Conservation (phyloP, 2,113 vertebrate species). For the Campylomormyrus numenius region DNA sequence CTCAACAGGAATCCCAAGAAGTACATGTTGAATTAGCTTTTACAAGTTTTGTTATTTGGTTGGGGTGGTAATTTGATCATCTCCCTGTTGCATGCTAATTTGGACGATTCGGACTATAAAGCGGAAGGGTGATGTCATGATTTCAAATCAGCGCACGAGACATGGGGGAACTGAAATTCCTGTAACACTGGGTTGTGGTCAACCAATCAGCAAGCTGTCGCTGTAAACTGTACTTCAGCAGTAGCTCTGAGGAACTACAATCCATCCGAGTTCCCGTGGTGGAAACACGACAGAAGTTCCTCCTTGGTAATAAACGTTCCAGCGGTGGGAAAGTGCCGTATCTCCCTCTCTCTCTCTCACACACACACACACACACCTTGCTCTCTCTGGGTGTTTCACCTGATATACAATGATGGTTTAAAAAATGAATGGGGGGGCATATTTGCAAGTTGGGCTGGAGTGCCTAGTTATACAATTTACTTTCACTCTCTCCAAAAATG, state of each 20-base stretch:
- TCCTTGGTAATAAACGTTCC: neutral
- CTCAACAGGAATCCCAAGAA: neutral
- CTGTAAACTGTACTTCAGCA: neutral
- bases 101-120: neutral
- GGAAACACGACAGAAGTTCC: neutral
- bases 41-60: neutral
- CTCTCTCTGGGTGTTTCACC: neutral
- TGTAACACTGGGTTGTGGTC: neutral
- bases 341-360: neutral
- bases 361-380: neutral
- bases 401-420: neutral
- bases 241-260: neutral
- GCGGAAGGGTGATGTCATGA: neutral
- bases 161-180: neutral
- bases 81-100: neutral
- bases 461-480: neutral
- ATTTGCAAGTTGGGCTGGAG: neutral
- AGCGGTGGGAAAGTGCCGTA: neutral
- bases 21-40: neutral
- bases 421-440: neutral
- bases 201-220: neutral
- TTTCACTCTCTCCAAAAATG: neutral
- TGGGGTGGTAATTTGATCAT: neutral
- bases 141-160: neutral
- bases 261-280: neutral